Percentiles rank a stretch among this genome's conserved stretches.
Conservation (phyloP, 2,113 vertebrate genomes). For the Ginglymostoma cirratum region DNA sequence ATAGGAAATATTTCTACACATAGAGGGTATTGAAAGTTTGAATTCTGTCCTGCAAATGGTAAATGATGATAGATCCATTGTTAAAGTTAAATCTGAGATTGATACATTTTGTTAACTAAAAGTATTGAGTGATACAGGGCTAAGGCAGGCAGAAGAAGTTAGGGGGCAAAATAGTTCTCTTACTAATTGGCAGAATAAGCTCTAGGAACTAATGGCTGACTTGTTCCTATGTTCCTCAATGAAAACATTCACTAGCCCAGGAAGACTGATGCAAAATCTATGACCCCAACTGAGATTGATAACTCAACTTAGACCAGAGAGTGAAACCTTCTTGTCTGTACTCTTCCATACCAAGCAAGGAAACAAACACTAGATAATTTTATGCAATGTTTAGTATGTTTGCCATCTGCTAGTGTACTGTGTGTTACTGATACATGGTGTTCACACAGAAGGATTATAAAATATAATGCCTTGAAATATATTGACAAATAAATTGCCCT, state of each 20-base stretch:
- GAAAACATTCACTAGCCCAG: not conserved
- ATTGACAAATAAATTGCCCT: conserved; percentile 16
- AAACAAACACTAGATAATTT: not conserved
- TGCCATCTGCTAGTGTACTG: not conserved
- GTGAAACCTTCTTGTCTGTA: not conserved
- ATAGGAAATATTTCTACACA: not conserved
- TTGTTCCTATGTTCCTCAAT: not conserved
- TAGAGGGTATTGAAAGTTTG: not conserved
- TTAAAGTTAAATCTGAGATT: too few relatives aligned
- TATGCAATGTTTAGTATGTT: not conserved
- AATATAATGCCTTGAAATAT: conserved; percentile 10
- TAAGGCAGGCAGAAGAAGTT: not conserved
- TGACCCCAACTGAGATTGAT: not conserved
- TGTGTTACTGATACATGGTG: not conserved
- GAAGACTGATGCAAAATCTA: not conserved
- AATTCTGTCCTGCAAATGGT: too few relatives aligned
- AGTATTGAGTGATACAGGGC: not conserved
- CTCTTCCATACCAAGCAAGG: not conserved
- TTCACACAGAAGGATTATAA: conserved; percentile 22
- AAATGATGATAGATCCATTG: too few relatives aligned
- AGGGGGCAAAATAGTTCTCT: not conserved
- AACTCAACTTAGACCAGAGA: not conserved
- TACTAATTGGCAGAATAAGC: not conserved
- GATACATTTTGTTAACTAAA: not conserved
- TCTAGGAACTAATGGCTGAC: not conserved